These are phyloP conservation scores for Solenopsis fugax DNA, from an alignment of 1,140 invertebrate species.

Conservation along the genomic window DNA sequence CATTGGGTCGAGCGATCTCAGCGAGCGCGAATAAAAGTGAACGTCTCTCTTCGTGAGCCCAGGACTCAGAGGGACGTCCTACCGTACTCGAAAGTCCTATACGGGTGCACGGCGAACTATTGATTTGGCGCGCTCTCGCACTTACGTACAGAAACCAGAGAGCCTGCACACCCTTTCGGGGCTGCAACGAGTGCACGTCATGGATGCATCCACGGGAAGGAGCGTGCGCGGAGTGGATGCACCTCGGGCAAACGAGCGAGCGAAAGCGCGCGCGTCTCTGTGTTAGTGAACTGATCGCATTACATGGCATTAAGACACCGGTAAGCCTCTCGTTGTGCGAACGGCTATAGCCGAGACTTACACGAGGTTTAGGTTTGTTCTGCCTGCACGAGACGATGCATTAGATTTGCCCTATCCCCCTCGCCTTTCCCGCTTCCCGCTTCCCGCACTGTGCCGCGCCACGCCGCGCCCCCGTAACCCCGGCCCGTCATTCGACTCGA, in stretches of 20 bases:
- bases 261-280: slow-evolving; percentile 66
- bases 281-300: slow-evolving; percentile 83
- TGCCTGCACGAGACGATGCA: slow-evolving; percentile 49
- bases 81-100: slow-evolving; percentile 71
- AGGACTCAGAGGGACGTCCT: slow-evolving; percentile 42
- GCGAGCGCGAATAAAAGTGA: background rate
- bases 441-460: background rate
- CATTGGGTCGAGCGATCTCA: background rate
- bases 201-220: slow-evolving; percentile 18
- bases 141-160: slow-evolving; percentile 73
- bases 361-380: slow-evolving; percentile 77
- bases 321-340: slow-evolving; percentile 79
- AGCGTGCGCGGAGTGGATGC: background rate
- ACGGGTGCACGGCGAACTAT: slow-evolving; percentile 72
- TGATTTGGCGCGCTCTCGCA: slow-evolving; percentile 76
- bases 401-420: slow-evolving; percentile 25
- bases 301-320: slow-evolving; percentile 84
- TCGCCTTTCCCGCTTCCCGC: background rate
- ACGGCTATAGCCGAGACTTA: slow-evolving; percentile 79
- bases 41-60: background rate
- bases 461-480: background rate
- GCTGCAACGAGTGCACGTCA: slow-evolving; percentile 53
- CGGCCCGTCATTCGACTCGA: slow-evolving; percentile 57
- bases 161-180: slow-evolving; percentile 54
- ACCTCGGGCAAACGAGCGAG: background rate